These are phyloP conservation scores for Podilymbus podiceps DNA, from an alignment of 2,113 vertebrate species.

Conservation along the genomic window DNA sequence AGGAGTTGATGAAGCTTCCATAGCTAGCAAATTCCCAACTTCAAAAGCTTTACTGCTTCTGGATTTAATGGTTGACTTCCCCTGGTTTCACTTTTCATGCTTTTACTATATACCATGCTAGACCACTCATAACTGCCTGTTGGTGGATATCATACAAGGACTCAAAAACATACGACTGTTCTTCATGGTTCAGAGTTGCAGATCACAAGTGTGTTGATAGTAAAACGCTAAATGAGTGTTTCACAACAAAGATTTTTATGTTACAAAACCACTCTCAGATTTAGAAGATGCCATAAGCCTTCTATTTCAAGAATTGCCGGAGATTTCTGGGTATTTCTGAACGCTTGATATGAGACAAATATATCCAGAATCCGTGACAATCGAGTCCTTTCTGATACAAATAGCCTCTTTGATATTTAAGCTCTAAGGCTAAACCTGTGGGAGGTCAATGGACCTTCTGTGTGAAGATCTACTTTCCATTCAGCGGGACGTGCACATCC, in stretches of 20 bases:
- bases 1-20: slow-evolving; percentile 32
- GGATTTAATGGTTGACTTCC: slow-evolving; percentile 61
- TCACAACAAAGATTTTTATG: not conserved
- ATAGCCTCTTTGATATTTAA: not conserved
- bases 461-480: not conserved
- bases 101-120: slow-evolving; percentile 29
- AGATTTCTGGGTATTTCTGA: not conserved
- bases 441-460: not conserved
- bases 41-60: slow-evolving; percentile 54
- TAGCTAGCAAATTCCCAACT: slow-evolving; percentile 37
- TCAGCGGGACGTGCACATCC: not conserved
- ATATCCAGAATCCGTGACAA: not conserved
- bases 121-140: slow-evolving; percentile 46
- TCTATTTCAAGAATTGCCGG: not conserved
- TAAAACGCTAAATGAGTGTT: not conserved
- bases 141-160: not conserved
- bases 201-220: not conserved
- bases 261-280: not conserved
- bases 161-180: not conserved
- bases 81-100: slow-evolving; percentile 62
- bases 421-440: not conserved
- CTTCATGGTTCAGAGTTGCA: slow-evolving; percentile 7
- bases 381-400: not conserved
- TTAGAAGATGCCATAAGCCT: not conserved
- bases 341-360: fast-evolving